A percentile compares a stretch with the other conserved stretches of the same genome.
Evolutionary conservation across 2,888 invertebrate genomes (phyloP).

Genomic region (Tinea pellionella): DNA sequence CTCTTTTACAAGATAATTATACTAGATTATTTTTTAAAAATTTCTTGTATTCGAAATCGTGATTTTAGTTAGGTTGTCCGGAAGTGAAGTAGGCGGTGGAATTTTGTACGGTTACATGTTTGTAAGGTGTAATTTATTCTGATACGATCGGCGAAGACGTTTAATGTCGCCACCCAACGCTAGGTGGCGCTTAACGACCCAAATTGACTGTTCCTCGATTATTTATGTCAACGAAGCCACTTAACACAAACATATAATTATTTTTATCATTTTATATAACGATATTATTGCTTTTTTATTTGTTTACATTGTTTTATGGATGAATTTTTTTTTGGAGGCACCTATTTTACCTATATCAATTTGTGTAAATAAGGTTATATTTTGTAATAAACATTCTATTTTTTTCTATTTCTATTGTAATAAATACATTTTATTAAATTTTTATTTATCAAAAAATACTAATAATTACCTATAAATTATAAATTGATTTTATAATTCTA

Average conservation of each 20-base stretch:
- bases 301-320: too few relatives aligned
- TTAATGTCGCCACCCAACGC: conserved; percentile 28
- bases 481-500: too few relatives aligned
- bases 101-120: conserved; percentile 27
- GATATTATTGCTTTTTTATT: not conserved
- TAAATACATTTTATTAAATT: too few relatives aligned
- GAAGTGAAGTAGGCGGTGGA: conserved; percentile 29
- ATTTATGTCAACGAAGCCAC: not conserved
- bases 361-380: too few relatives aligned
- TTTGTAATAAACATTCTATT: too few relatives aligned
- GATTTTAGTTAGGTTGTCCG: conserved; percentile 21
- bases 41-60: not conserved
- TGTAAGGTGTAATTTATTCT: conserved; percentile 25
- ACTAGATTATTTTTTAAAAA: not conserved
- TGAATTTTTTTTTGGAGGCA: too few relatives aligned
- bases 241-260: not conserved
- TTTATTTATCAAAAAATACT: too few relatives aligned
- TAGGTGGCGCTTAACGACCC: conserved; percentile 30
- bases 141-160: conserved; percentile 16
- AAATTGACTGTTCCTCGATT: conserved; percentile 2
- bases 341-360: too few relatives aligned
- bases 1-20: conserved; percentile 1
- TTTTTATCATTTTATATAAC: not conserved
- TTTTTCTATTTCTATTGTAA: too few relatives aligned
- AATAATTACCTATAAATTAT: too few relatives aligned